phyloP scores from a whole-genome alignment of 2,888 invertebrate genomes.

The Osmoderma eremita region DNA sequence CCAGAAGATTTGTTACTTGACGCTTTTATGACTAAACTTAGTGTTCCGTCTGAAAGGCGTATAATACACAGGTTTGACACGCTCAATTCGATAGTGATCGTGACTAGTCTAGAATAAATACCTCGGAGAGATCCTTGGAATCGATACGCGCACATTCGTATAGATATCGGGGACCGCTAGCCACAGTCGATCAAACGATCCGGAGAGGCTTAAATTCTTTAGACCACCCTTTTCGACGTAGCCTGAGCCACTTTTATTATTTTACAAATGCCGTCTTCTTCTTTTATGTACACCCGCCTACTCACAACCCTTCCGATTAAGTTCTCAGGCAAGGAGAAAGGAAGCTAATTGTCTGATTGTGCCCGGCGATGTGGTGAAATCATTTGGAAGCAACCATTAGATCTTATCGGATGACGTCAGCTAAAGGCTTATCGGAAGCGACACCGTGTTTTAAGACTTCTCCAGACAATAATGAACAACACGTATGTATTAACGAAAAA shows the following conservation, averaged over 20 bases:
- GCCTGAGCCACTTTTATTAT: conserved; percentile 32
- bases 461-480: too few relatives aligned
- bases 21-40: conserved; percentile 13
- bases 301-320: conserved; percentile 38
- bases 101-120: conserved; percentile 27
- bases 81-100: conserved; percentile 34
- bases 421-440: neutral
- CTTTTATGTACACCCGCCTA: conserved; percentile 33
- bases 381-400: conserved; percentile 30
- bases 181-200: conserved; percentile 30
- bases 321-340: conserved; percentile 20
- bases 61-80: conserved; percentile 21
- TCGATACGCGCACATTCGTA: conserved; percentile 9
- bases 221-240: conserved; percentile 24
- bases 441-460: neutral
- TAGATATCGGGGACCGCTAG: conserved; percentile 11
- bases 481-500: too few relatives aligned
- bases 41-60: conserved; percentile 14
- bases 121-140: conserved; percentile 17
- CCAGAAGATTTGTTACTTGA: conserved; percentile 21
- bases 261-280: conserved; percentile 27
- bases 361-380: conserved; percentile 22
- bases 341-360: conserved; percentile 33
- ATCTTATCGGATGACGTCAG: conserved; percentile 18
- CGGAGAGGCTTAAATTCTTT: conserved; percentile 26